Evolutionary conservation across 2,797 vertebrate genomes (phyloP).

Genomic region (Thamnophis elegans): DNA sequence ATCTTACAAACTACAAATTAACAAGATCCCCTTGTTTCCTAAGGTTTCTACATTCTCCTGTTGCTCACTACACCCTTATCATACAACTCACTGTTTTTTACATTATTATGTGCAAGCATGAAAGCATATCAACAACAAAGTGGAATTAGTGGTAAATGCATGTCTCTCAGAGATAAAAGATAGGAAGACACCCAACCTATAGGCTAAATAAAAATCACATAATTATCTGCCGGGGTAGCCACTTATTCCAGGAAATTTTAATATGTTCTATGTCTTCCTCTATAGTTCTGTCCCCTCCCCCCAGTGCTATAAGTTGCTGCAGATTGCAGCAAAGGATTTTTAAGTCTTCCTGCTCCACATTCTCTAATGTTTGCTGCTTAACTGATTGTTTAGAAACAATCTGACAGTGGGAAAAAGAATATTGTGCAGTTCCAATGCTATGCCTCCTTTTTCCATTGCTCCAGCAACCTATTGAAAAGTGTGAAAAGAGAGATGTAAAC

Average conservation of each 20-base stretch:
- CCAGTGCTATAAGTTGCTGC: neutral
- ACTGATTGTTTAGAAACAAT: neutral
- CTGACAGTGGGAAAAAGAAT: neutral
- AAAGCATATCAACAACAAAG: neutral
- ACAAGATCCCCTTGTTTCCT: neutral
- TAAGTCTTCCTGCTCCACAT: neutral
- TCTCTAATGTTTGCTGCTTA: neutral
- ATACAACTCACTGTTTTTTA: neutral
- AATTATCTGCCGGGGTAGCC: too few relatives aligned
- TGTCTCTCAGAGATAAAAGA: neutral
- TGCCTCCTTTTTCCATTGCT: neutral
- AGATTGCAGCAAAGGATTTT: neutral
- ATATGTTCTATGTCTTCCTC: neutral
- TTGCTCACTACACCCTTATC: neutral
- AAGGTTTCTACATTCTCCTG: neutral
- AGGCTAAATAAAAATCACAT: neutral
- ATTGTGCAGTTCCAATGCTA: neutral
- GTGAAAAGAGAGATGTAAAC: neutral
- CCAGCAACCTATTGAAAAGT: neutral
- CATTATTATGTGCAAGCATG: neutral
- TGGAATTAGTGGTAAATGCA: neutral
- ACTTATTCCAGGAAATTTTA: neutral
- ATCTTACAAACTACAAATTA: neutral
- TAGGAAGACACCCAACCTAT: neutral
- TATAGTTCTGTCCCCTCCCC: too few relatives aligned